phyloP scores from a whole-genome alignment of 2,888 invertebrate genomes.

The Venustoraphidia nigricollis region DNA sequence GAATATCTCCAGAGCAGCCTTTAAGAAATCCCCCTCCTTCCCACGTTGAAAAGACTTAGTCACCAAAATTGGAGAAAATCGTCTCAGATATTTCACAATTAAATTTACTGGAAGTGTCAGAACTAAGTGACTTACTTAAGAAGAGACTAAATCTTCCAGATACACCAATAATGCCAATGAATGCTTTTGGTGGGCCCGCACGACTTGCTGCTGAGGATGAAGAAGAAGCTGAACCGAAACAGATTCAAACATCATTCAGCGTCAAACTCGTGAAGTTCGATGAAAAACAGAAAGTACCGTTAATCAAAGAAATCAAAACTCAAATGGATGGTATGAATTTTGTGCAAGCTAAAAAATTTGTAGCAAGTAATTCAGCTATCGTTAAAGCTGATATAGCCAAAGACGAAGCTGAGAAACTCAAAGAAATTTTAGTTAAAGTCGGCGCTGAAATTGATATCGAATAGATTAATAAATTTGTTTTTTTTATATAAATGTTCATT shows the following conservation, averaged over 20 bases:
- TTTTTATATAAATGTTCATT: neutral
- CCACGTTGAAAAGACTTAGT: conserved; percentile 54
- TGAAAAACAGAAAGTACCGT: conserved; percentile 83
- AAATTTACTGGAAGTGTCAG: conserved; percentile 86
- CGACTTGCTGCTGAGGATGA: conserved; percentile 37
- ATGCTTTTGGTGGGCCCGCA: conserved; percentile 42
- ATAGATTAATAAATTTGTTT: conserved; percentile 24
- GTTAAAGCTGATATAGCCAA: conserved; percentile 84
- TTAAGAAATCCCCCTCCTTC: conserved; percentile 57
- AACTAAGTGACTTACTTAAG: conserved; percentile 76
- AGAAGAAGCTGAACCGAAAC: conserved; percentile 50
- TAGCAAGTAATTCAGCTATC: conserved; percentile 80
- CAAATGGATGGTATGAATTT: conserved; percentile 89
- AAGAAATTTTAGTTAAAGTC: conserved; percentile 68
- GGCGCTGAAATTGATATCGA: conserved; percentile 73
- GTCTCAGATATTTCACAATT: conserved; percentile 74
- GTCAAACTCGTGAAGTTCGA: conserved; percentile 85
- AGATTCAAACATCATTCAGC: conserved; percentile 46
- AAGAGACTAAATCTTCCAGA: conserved; percentile 82
- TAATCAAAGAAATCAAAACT: conserved; percentile 92
- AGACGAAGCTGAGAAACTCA: conserved; percentile 91
- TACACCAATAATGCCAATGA: conserved; percentile 74
- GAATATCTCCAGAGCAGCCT: conserved; percentile 30
- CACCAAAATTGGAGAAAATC: conserved; percentile 78
- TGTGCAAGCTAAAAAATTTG: conserved; percentile 96